Percentiles rank a stretch among this genome's conserved stretches.
Evolutionary conservation across 1,140 invertebrate genomes (phyloP).

Genomic region (Chironomus tepperi): DNA sequence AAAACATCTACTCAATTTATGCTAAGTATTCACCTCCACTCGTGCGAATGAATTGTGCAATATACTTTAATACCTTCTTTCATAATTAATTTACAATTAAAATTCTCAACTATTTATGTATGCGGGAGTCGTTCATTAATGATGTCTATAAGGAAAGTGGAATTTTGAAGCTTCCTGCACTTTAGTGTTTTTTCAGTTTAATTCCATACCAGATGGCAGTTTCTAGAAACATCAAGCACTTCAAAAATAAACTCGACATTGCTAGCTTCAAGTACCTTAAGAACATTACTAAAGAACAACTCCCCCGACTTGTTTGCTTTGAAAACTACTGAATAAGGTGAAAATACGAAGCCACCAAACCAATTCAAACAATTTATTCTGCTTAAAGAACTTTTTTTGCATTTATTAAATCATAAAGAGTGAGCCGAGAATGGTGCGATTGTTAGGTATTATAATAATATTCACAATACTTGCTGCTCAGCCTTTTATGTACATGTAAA

Average conservation of each 20-base stretch:
- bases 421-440: background rate
- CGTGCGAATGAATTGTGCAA: background rate
- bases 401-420: background rate
- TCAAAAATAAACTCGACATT: no score
- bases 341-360: background rate
- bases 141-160: no score
- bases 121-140: no score
- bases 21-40: background rate
- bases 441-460: background rate
- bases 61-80: background rate
- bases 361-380: background rate
- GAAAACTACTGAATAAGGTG: background rate
- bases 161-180: no score
- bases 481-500: background rate
- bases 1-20: background rate
- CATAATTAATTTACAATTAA: conserved; percentile 10
- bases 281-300: background rate
- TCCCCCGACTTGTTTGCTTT: background rate
- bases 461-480: background rate
- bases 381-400: background rate
- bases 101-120: background rate
- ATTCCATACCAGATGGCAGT: no score
- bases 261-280: no score
- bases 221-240: no score
- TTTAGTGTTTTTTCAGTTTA: no score